Base-by-base conservation (phyloP, 2,113 vertebrate species). In the Nothocercus julius region DNA sequence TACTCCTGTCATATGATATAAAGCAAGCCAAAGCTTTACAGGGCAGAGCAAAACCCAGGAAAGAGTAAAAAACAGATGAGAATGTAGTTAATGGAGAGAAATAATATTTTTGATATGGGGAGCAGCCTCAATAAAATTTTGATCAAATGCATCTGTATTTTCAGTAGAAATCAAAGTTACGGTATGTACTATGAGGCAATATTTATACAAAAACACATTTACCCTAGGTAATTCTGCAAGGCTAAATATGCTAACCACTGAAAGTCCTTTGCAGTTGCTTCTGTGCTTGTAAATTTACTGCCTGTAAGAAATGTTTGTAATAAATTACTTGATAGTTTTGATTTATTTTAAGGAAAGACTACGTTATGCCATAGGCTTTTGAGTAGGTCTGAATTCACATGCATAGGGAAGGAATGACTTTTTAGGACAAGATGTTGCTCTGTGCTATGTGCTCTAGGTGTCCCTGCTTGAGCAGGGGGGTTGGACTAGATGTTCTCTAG, bases 31-130 rank as follows among this genome's bases (percentile, higher is more conserved):
- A 80, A 93, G 81, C 19, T 82, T 76, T 36, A 38, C 45, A 86
- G 69, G 32, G 51, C 87, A 78, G 49, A 59, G 80, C 45, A 92
- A 92, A 82, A 73, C 1, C 5, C n/a, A 42, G 42, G 56, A 27
- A 9, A 21, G 66, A 96, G 96, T 87, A 84, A 89, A 94, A 95
- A 84, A 74, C 93, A 95, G 83, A 87, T 81, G 80, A 62, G 53
- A 90, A 72, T 91, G 73, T 0, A 7, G 32, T 78, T 62, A 68
- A 73, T 45, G 27, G 80, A 82, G 59, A 69, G 9, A 12, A 91
- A 54, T 62, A 27, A 49, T 68, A 40, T 2, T 93, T 94, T 53
- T 86, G 62, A 76, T 76, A 82, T 20, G 44, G 40, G 53, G 92
- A 92, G 66, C 47, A 96, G 61, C 25, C 69, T 66, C 61, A 58